phyloP scores from a whole-genome alignment of 1,140 invertebrate species.

The Drosophila melanica region DNA sequence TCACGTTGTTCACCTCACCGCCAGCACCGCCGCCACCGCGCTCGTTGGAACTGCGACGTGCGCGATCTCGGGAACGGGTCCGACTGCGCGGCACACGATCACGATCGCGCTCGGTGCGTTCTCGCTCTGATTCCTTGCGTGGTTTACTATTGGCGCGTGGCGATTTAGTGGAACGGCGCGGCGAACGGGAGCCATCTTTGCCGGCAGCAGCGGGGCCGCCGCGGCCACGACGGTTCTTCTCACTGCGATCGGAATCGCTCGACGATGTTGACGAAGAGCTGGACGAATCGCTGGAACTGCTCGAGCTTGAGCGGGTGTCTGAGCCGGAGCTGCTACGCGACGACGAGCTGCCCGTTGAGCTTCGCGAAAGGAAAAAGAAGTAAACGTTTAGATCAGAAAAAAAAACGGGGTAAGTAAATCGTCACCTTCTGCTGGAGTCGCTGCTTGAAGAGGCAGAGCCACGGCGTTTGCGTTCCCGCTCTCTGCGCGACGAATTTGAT shows the following conservation, averaged over 20 bases:
- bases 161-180: slow-evolving; percentile 85
- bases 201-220: slow-evolving; percentile 84
- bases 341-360: slow-evolving; percentile 86
- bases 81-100: slow-evolving; percentile 50
- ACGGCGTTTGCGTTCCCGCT: slow-evolving; percentile 77
- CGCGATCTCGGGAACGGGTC: slow-evolving; percentile 45
- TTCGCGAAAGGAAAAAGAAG: slow-evolving; percentile 22
- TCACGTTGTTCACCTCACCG: slow-evolving; percentile 58
- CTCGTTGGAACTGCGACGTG: slow-evolving; percentile 55
- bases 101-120: slow-evolving; percentile 53
- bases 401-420: slow-evolving; percentile 6
- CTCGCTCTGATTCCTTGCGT: slow-evolving; percentile 70
- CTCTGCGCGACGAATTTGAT: slow-evolving; percentile 73
- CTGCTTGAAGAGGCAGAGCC: slow-evolving; percentile 90
- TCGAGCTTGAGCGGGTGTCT: slow-evolving; percentile 90
- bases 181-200: slow-evolving; percentile 76
- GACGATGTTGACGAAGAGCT: slow-evolving; percentile 86
- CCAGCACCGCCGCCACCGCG: slow-evolving; percentile 10
- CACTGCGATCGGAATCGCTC: slow-evolving; percentile 83
- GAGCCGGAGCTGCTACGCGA: slow-evolving; percentile 91
- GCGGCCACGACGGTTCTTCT: slow-evolving; percentile 78
- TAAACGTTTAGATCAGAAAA: slow-evolving; percentile 23
- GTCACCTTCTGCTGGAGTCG: slow-evolving; percentile 89
- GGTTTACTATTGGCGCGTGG: slow-evolving; percentile 58
- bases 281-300: slow-evolving; percentile 88